Base-by-base conservation (phyloP, 2,113 vertebrate genomes). In the Lipophrys pholis region DNA sequence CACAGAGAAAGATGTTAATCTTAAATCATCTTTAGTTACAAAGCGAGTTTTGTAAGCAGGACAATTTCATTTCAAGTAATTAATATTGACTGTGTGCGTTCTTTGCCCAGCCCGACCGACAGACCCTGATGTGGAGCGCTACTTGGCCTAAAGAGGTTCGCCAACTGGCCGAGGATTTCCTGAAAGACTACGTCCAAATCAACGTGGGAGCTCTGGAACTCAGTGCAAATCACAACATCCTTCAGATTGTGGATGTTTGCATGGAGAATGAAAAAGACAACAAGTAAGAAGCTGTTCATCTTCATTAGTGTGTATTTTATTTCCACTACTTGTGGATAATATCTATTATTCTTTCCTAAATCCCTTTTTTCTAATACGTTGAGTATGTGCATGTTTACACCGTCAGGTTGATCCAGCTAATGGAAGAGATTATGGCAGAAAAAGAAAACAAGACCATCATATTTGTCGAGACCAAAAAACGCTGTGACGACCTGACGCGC, bases 361-460 rank as follows among this genome's bases (percentile, higher is more conserved):
- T 42, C 8, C 3, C 3, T 42, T 43, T 57, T 11, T 30, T 0
- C 35, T 11, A 30, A 30, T 30, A 30, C 4, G 21, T 30, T 30
- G 21, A 2, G 21, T 30, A 30, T 30, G 21, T 30, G 21, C 21
- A 30, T 4, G 21, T 30, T 30, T 4, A 30, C 21, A 30, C 48
- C 59, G 54, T 78, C 66, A 99, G 97, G 55, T 87, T 98, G 75
- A 95, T 97, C 69, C 96, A 97, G 17, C 91, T 98, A 54, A 98
- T 98, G 97, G 97, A 99, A 84, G 97, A 99, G 93, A 98, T 99
- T 69, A 98, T 98, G 97, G 96, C 96, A n/a, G 97, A 98, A 90
- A 99, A 99, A 81, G 97, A 99, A 85, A 99, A 99, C 87, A 99
- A 99, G 80, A 99, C 97, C 45, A 98, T 99, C 81, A 98, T 99